Evolutionary conservation across 2,797 vertebrate genomes (phyloP), one percentile per base, ranked within the genome.

Genomic region (Spizella passerina): DNA sequence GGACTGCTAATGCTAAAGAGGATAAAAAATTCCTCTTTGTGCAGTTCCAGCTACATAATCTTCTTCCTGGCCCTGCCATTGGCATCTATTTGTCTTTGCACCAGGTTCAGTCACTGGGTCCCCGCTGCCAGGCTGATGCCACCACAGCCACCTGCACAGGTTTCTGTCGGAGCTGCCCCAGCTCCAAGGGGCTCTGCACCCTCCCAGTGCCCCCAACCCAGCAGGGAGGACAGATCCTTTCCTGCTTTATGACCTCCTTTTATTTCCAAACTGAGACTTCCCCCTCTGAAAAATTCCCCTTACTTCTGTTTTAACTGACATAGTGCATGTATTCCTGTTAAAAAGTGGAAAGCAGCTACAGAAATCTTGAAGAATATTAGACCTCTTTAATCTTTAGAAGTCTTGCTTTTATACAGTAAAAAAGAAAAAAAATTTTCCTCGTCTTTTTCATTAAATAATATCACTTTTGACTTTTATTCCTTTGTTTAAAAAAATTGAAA

Each of bases 91-190:
- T 64, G 41, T 0, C 56, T 77, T 38, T 21, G 29, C 29, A 27
- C 8, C 12, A n/a, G 36, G 29, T 22, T 76, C 52, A 16, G 34
- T 5, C 22, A 1, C 38, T 38, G 14, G 2, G 47, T 29, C 36
- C n/a, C 36, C 39, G 9, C 60, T 27, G 36, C 9, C 70, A 47
- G 53, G 7, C 41, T 3, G 41, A 12, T 0, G 0, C 29, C 75
- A 26, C 23, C 20, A 8, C 32, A 43, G 38, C 1, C 0, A 13
- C 7, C 3, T 19, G 2, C 2, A 12, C 23, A 4, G 0, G 0
- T 7, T 32, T 23, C 26, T 13, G 3, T 5, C 43, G 3, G 63
- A 84, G 69, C 19, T 1, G 1, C 14, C 7, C 2, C 32, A 13
- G 36, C 34, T 39, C 18, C 2, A 0, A 9, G 34, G 57, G 65